Evolutionary conservation across 2,797 vertebrate species (phyloP).

Genomic region (Lutjanus argentimaculatus): DNA sequence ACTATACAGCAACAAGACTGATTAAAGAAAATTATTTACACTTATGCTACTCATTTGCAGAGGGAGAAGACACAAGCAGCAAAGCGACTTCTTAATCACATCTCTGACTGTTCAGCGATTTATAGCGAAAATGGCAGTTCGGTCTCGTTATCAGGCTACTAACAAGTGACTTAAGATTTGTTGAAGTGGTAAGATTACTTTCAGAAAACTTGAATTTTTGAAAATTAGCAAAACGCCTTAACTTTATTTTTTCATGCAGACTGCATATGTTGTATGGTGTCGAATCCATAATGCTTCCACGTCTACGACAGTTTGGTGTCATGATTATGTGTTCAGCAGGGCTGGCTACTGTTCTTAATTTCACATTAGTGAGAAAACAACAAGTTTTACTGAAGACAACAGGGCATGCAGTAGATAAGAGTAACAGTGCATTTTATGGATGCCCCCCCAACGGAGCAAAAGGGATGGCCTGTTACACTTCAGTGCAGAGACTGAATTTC

Average conservation of each 20-base stretch:
- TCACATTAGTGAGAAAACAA: not conserved
- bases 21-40: no score
- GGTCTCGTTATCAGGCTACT: not conserved
- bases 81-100: not conserved
- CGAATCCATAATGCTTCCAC: not conserved
- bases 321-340: not conserved
- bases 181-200: not conserved
- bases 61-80: no score
- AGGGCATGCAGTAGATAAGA: slow-evolving; percentile 9
- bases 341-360: not conserved
- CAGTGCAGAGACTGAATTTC: not conserved
- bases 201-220: not conserved
- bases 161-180: not conserved
- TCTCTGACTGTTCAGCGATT: not conserved
- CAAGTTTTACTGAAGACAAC: not conserved
- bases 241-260: not conserved
- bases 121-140: not conserved
- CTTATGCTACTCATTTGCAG: no score
- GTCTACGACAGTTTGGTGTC: not conserved
- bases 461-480: not conserved
- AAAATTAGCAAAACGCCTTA: not conserved
- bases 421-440: slow-evolving; percentile 13
- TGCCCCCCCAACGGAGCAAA: not conserved
- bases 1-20: no score
- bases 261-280: not conserved